phyloP scores from a whole-genome alignment of 2,797 vertebrate species.

The Pristis pectinata region DNA sequence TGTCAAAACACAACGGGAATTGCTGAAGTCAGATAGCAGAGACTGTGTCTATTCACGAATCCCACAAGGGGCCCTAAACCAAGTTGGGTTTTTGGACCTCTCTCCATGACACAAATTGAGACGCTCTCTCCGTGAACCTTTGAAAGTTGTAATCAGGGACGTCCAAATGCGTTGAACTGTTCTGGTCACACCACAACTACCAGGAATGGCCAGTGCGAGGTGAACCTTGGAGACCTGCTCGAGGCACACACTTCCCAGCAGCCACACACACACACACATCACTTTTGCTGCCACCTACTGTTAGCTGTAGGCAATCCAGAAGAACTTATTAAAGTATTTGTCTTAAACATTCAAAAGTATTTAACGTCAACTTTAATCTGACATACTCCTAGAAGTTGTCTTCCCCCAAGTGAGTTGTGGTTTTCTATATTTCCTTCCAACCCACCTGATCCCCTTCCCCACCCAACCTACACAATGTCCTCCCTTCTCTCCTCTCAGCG shows the following conservation, averaged over 20 bases:
- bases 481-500: neutral
- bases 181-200: neutral
- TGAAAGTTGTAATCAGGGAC: neutral
- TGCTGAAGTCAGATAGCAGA: neutral
- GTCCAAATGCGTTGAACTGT: neutral
- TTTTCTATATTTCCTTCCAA: neutral
- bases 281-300: neutral
- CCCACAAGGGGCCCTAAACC: neutral
- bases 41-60: neutral
- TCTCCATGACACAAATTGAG: neutral
- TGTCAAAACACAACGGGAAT: slow-evolving; percentile 3
- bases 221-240: neutral
- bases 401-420: neutral
- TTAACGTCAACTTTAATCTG: neutral
- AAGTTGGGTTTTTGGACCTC: neutral
- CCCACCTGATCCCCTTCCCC: neutral
- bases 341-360: neutral
- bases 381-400: neutral
- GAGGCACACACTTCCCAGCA: neutral
- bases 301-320: neutral
- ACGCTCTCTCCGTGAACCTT: neutral
- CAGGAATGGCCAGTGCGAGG: neutral
- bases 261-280: neutral
- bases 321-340: neutral
- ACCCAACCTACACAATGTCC: neutral